These are phyloP conservation scores for Melieria omissa DNA, from an alignment of 2,888 invertebrate species.

Conservation along the genomic window DNA sequence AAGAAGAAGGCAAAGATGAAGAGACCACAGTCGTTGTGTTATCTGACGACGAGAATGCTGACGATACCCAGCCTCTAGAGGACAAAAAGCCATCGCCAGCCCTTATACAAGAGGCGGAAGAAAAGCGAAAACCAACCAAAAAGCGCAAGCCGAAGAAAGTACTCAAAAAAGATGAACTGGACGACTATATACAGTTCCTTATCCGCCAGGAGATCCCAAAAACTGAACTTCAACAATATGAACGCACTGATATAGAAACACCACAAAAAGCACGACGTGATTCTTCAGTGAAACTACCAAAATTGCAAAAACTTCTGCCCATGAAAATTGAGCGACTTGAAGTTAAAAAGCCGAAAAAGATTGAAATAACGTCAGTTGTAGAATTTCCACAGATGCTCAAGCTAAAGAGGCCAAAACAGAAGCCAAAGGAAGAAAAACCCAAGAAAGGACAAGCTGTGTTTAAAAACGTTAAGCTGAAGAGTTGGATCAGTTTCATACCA, in stretches of 20 bases:
- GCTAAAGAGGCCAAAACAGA: constrained; percentile 68
- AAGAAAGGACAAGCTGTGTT: constrained; percentile 69
- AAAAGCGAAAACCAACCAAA: constrained; percentile 49
- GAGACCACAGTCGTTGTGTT: constrained; percentile 51
- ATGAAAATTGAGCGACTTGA: constrained; percentile 73
- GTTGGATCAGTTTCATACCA: constrained; percentile 74
- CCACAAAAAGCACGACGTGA: constrained; percentile 60
- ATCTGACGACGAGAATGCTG: constrained; percentile 40
- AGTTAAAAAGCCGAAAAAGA: constrained; percentile 70
- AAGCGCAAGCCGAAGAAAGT: constrained; percentile 59
- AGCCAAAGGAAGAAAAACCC: constrained; percentile 67
- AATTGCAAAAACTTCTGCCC: constrained; percentile 64
- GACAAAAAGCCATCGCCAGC: constrained; percentile 41
- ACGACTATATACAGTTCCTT: constrained; percentile 64
- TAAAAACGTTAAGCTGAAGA: constrained; percentile 77
- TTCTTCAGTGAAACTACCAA: constrained; percentile 50
- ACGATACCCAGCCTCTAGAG: constrained; percentile 38
- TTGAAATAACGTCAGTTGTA: constrained; percentile 72
- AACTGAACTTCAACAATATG: constrained; percentile 64
- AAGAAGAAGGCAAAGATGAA: constrained; percentile 57
- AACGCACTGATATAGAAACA: constrained; percentile 62
- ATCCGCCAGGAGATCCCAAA: constrained; percentile 66
- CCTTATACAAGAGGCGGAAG: constrained; percentile 38
- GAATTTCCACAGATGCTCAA: constrained; percentile 75
- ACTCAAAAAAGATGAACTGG: constrained; percentile 60